A percentile compares a stretch with the other conserved stretches of the same genome.
phyloP scores from a whole-genome alignment of 2,888 invertebrate species.

The Melinaea menophilus region DNA sequence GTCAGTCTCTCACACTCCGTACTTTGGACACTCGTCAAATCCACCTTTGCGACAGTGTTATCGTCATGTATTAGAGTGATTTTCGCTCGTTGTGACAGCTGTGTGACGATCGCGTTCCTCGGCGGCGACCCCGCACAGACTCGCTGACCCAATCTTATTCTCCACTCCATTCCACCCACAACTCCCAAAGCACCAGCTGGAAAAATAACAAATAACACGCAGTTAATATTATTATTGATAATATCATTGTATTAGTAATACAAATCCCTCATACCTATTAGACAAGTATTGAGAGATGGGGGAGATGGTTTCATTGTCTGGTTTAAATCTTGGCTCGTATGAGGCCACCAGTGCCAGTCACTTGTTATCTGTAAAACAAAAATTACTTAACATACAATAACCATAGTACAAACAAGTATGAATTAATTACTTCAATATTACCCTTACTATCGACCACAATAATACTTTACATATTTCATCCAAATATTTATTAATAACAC shows the following conservation, averaged over 20 bases:
- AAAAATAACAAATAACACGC: slow-evolving; percentile 9
- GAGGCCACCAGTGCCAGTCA: slow-evolving; percentile 74
- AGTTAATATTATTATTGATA: slow-evolving; percentile 10
- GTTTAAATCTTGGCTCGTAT: slow-evolving; percentile 64
- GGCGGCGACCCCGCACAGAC: slow-evolving; percentile 61
- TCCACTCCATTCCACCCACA: slow-evolving; percentile 70
- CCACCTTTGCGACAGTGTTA: slow-evolving; percentile 59
- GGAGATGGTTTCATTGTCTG: slow-evolving; percentile 63
- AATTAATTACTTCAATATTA: too few relatives aligned
- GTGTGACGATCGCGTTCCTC: slow-evolving; percentile 60
- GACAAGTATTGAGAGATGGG: slow-evolving; percentile 61
- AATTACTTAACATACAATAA: background rate
- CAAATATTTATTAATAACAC: too few relatives aligned
- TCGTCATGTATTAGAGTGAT: slow-evolving; percentile 65
- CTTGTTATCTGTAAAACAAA: slow-evolving; percentile 53
- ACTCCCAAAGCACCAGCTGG: slow-evolving; percentile 69
- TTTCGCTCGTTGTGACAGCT: slow-evolving; percentile 66
- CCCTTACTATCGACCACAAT: too few relatives aligned
- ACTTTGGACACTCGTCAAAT: slow-evolving; percentile 57
- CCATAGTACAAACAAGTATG: too few relatives aligned
- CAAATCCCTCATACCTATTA: slow-evolving; percentile 53
- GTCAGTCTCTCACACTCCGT: slow-evolving; percentile 61
- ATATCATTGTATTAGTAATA: background rate
- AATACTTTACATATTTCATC: too few relatives aligned
- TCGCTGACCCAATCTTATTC: slow-evolving; percentile 62